These are phyloP conservation scores for Melanotaenia trifasciata DNA, from an alignment of 2,797 vertebrate genomes.

Conservation along the genomic window DNA sequence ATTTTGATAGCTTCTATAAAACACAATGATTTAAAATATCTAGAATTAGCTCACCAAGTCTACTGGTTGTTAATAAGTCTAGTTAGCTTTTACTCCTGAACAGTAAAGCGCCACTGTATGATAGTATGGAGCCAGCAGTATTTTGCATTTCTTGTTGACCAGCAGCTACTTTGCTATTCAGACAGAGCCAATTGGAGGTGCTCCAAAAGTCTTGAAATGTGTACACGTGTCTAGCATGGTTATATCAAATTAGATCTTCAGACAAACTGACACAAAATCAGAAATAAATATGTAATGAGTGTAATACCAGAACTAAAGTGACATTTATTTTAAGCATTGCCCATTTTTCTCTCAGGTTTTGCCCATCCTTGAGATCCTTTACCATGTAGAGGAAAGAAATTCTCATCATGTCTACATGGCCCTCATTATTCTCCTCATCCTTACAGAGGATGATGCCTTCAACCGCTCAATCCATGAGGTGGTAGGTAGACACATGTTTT, in stretches of 20 bases:
- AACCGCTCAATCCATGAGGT: conserved; percentile 98
- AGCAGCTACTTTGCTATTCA: neutral
- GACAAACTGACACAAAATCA: neutral
- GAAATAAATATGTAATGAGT: neutral
- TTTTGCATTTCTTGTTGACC: neutral
- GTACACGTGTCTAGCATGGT: neutral
- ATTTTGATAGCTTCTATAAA: conserved; percentile 34
- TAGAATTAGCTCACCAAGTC: conserved; percentile 22
- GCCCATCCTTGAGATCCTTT: conserved; percentile 97
- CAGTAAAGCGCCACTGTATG: conserved; percentile 28
- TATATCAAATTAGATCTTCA: neutral
- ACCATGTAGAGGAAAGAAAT: conserved; percentile 96
- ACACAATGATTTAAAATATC: conserved; percentile 34
- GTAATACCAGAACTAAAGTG: neutral
- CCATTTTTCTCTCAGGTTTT: conserved; percentile 84
- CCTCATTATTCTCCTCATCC: conserved; percentile 96
- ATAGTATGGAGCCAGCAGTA: conserved; percentile 28
- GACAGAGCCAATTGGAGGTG: neutral
- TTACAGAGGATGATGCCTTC: conserved; percentile 97
- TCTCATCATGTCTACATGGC: conserved; percentile 99
- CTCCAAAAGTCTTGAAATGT: neutral
- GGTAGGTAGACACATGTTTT: conserved; percentile 82
- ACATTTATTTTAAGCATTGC: neutral
- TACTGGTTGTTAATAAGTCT: conserved; percentile 35
- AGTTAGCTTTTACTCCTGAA: conserved; percentile 28